A percentile compares a stretch with the other conserved stretches of the same genome.
Conservation (phyloP, 2,797 vertebrate genomes). For the Xenopus petersii region DNA sequence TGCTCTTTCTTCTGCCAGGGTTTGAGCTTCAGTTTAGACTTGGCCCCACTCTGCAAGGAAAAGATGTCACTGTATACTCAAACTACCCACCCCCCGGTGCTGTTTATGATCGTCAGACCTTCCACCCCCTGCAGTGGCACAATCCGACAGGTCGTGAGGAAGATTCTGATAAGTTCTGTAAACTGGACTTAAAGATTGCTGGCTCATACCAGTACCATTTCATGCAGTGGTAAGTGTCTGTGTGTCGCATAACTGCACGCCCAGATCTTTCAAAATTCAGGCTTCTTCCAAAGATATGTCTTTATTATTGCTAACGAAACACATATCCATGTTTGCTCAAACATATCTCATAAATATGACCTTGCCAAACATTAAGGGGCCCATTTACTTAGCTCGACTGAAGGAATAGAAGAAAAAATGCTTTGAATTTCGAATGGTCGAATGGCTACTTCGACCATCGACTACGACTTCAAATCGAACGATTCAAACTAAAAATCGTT, state of each 20-base stretch:
- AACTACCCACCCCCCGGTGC: conserved; percentile 83
- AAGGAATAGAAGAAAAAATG: too few relatives aligned
- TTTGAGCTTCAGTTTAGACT: conserved; percentile 95
- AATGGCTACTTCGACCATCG: too few relatives aligned
- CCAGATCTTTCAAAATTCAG: too few relatives aligned
- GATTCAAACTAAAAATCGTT: too few relatives aligned
- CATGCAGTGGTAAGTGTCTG: conserved; percentile 75
- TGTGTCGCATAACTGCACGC: not conserved
- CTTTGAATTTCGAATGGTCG: too few relatives aligned
- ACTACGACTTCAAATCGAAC: too few relatives aligned
- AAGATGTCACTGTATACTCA: conserved; percentile 76
- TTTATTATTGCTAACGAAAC: too few relatives aligned
- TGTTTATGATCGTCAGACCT: conserved; percentile 73
- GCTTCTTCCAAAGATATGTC: too few relatives aligned
- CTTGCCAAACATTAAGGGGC: too few relatives aligned
- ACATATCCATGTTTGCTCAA: too few relatives aligned
- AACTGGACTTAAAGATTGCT: conserved; percentile 79
- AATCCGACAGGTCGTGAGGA: conserved; percentile 83
- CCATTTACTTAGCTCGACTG: too few relatives aligned
- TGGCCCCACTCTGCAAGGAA: conserved; percentile 90
- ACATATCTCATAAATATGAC: too few relatives aligned
- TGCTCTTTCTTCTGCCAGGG: conserved; percentile 63
- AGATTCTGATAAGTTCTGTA: conserved; percentile 92
- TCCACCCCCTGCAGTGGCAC: conserved; percentile 77
- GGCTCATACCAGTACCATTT: conserved; percentile 94